Percentiles rank a stretch among this genome's conserved stretches.
Evolutionary conservation across 2,888 invertebrate species (phyloP).

Genomic region (Oscheius sp.): DNA sequence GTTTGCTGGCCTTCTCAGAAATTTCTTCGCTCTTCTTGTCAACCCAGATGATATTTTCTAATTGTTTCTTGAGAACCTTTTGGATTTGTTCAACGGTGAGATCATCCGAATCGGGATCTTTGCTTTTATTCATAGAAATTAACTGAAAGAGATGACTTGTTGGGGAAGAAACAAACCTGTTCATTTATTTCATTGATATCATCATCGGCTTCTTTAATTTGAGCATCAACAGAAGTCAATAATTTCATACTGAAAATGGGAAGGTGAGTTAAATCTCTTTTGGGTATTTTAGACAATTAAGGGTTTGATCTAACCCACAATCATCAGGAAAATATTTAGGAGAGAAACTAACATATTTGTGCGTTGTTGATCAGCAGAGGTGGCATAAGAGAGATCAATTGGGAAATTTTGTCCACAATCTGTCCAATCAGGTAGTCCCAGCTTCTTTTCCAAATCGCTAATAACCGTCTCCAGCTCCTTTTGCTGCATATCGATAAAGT

Average conservation of each 20-base stretch:
- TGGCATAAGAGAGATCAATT: conserved; percentile 39
- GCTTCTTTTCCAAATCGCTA: conserved; percentile 41
- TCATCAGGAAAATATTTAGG: not conserved
- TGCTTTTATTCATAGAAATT: conserved; percentile 26
- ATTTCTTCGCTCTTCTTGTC: conserved; percentile 53
- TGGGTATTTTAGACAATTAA: too few relatives aligned
- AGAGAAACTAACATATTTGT: conserved; percentile 39
- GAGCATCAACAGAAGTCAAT: conserved; percentile 48
- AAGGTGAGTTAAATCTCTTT: too few relatives aligned
- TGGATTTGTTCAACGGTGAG: conserved; percentile 47
- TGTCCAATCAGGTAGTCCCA: conserved; percentile 44
- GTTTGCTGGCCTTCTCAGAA: too few relatives aligned
- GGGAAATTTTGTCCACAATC: conserved; percentile 16
- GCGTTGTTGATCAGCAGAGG: conserved; percentile 44
- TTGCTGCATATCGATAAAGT: conserved; percentile 51
- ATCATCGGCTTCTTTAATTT: conserved; percentile 53
- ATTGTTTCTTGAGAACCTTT: conserved; percentile 54
- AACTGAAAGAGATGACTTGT: too few relatives aligned
- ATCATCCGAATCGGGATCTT: conserved; percentile 24
- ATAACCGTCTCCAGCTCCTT: conserved; percentile 47
- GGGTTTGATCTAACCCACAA: too few relatives aligned
- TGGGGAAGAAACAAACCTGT: too few relatives aligned
- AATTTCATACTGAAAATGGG: conserved; percentile 49
- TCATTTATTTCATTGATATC: conserved; percentile 49
- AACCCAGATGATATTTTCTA: conserved; percentile 50